phyloP scores from a whole-genome alignment of 2,888 invertebrate species.

The Tinea semifulvella region DNA sequence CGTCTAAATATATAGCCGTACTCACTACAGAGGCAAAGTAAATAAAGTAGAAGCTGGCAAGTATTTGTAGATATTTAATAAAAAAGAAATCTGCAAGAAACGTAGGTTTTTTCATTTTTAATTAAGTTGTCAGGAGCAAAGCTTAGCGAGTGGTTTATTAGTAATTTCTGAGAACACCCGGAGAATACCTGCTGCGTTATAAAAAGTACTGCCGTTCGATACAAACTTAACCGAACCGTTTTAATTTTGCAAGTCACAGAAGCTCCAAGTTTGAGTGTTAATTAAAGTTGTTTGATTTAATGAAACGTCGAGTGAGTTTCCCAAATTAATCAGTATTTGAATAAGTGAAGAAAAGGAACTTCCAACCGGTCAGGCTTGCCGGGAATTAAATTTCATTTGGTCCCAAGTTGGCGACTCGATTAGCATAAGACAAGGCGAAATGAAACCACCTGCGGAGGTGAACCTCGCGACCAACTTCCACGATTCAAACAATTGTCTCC shows the following conservation, averaged over 20 bases:
- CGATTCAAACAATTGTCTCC: too few relatives aligned
- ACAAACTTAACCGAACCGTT: constrained; percentile 24
- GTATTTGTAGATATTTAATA: too few relatives aligned
- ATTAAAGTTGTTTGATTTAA: constrained; percentile 59
- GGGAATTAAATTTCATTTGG: constrained; percentile 54
- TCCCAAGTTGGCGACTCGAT: constrained; percentile 38
- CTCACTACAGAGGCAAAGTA: too few relatives aligned
- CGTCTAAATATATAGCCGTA: too few relatives aligned
- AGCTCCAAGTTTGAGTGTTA: constrained; percentile 41
- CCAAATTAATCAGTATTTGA: constrained; percentile 56
- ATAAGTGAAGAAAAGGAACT: constrained; percentile 47
- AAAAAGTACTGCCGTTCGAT: constrained; percentile 14
- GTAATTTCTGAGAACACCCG: not conserved
- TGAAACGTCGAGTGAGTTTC: constrained; percentile 51
- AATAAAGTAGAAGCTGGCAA: too few relatives aligned
- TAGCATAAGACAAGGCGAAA: constrained; percentile 54
- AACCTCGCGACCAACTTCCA: too few relatives aligned
- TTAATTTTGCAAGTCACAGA: constrained; percentile 31
- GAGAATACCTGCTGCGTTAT: constrained; percentile 8
- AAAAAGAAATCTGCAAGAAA: not conserved
- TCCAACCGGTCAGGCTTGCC: constrained; percentile 37
- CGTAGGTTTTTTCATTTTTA: constrained; percentile 6
- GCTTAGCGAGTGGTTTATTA: constrained; percentile 5
- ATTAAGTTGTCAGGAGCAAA: constrained; percentile 11
- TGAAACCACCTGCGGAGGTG: constrained; percentile 35